These are phyloP conservation scores for Rissa tridactyla DNA, from an alignment of 2,113 vertebrate genomes.

Conservation along the genomic window DNA sequence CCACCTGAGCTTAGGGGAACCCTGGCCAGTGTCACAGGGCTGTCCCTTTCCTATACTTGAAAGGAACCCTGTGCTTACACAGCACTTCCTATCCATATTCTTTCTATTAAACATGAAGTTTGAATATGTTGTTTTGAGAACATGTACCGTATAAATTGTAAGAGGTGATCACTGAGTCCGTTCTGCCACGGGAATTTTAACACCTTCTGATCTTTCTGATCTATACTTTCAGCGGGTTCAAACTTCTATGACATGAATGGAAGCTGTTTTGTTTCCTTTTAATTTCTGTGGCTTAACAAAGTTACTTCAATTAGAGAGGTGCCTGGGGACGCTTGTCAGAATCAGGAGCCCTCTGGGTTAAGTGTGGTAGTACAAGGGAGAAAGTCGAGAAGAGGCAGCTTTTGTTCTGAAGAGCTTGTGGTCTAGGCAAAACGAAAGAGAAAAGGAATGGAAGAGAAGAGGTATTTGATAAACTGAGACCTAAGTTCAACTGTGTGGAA, in stretches of 20 bases:
- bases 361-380: background rate
- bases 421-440: background rate
- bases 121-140: background rate
- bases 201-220: background rate
- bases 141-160: background rate
- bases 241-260: background rate
- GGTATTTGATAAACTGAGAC: background rate
- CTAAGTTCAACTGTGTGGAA: background rate
- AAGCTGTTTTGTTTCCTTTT: background rate
- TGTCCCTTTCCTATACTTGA: background rate
- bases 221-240: background rate
- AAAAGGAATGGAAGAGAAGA: background rate
- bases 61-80: background rate
- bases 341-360: background rate
- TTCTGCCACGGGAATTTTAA: background rate
- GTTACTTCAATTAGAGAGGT: background rate
- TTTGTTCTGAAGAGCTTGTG: background rate
- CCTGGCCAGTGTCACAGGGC: background rate
- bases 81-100: background rate
- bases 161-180: rapidly evolving
- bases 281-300: background rate
- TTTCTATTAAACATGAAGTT: background rate
- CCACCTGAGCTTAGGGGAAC: background rate
- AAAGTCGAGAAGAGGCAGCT: background rate
- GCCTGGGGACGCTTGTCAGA: background rate